These are phyloP conservation scores for Eclectus roratus DNA, from an alignment of 2,113 vertebrate species.

Conservation along the genomic window DNA sequence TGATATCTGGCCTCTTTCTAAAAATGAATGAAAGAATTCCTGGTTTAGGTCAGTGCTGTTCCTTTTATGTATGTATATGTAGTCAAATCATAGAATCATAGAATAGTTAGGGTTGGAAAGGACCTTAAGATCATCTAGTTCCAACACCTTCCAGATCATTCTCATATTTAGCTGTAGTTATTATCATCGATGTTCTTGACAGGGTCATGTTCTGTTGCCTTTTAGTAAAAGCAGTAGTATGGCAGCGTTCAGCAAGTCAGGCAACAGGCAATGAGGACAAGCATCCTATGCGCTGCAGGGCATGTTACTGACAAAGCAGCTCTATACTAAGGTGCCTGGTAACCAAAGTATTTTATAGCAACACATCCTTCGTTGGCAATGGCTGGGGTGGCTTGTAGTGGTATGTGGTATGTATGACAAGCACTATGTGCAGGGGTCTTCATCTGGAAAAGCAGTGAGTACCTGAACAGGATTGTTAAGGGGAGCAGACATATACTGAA, in stretches of 20 bases:
- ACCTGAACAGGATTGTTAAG: not conserved
- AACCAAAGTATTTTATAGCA: rapidly evolving
- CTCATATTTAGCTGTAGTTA: not conserved
- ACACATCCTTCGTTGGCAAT: rapidly evolving
- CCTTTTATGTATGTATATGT: not conserved
- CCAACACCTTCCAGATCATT: not conserved
- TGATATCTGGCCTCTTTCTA: not conserved
- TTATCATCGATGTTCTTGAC: not conserved
- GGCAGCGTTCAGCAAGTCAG: not conserved
- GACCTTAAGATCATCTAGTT: too few species aligned
- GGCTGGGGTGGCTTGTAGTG: not conserved
- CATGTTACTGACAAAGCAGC: not conserved
- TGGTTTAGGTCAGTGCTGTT: not conserved
- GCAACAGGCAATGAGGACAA: not conserved
- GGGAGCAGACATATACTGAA: not conserved
- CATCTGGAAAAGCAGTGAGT: not conserved
- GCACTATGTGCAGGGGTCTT: not conserved
- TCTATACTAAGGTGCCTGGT: rapidly evolving
- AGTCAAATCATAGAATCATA: rapidly evolving
- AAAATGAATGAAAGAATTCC: not conserved
- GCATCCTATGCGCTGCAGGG: not conserved
- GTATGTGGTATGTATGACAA: not conserved
- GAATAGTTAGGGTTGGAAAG: too few species aligned
- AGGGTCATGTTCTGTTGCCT: not conserved
- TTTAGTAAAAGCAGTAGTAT: not conserved